Percentiles rank a stretch among this genome's conserved stretches.
Evolutionary conservation across 2,797 vertebrate species (phyloP).

Genomic region (Ibycter americanus): DNA sequence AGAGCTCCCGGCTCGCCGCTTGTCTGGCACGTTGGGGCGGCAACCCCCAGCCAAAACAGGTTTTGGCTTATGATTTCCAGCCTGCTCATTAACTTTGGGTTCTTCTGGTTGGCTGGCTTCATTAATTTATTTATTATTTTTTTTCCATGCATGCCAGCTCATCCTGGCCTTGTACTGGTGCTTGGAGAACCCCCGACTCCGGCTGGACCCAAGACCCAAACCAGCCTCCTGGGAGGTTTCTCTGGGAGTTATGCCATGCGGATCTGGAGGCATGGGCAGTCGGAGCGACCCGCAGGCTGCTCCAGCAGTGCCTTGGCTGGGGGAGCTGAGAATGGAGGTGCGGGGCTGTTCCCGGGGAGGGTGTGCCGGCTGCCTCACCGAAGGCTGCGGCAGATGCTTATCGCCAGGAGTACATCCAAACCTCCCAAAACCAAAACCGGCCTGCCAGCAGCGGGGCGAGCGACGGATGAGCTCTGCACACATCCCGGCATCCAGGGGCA

Average conservation of each 20-base stretch:
- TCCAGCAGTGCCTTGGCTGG: background rate
- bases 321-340: background rate
- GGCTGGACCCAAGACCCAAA: background rate
- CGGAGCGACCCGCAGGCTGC: accelerated
- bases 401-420: background rate
- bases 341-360: background rate
- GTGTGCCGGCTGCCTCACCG: background rate
- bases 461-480: background rate
- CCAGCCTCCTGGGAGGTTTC: background rate
- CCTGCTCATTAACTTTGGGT: conserved; percentile 6
- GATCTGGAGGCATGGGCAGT: background rate
- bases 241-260: accelerated
- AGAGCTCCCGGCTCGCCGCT: background rate
- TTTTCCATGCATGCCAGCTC: background rate
- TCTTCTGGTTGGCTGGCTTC: background rate
- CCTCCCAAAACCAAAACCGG: background rate
- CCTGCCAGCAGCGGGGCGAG: background rate
- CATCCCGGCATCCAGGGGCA: background rate
- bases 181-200: background rate
- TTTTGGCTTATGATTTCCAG: conserved; percentile 27
- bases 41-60: conserved; percentile 29
- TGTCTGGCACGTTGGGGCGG: conserved; percentile 9
- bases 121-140: background rate
- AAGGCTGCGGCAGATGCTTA: background rate
- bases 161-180: background rate